Evolutionary conservation across 2,888 invertebrate genomes (phyloP), one percentile per base, ranked within the genome.

Genomic region (Lasioglossum oenotherae): DNA sequence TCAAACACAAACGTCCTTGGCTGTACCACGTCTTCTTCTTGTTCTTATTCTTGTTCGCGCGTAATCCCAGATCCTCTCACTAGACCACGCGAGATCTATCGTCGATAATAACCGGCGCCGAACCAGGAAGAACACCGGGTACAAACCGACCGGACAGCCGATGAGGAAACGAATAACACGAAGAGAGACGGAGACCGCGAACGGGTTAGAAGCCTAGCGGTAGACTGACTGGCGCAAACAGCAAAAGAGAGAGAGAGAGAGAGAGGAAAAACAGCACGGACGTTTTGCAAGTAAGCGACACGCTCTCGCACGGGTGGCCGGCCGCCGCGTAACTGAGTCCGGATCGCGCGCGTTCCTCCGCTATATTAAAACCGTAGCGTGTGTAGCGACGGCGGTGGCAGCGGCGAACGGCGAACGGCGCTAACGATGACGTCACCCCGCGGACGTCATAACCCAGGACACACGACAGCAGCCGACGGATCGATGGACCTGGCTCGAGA

Each of bases 341-440:
- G 93, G 92, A 93, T 92, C 92, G 93, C 93, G 93, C 92, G 92
- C 93, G 91, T 92, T 93, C 92, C 93, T 91, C 93, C 93, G 93
- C 94, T 94, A 94, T 94, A 94, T 94, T 94, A 94, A 94, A 94
- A 94, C 94, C 94, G 94, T 94, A 94, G 94, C 91, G 94, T 94
- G 94, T 94, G 94, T 94, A 94, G 93, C 91, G 92, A 80, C 92
- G 92, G 92, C 80, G 82, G 82, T 69, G 69, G 69, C 35, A 91
- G 91, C 91, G 92, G 71, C 75, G 84, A 78, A 81, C 90, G 92
- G 93, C 90, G 92, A 93, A 93, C 94, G 94, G 94, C 94, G 94
- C 94, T 93, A 91, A 91, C 90, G 84, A 89, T 93, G 93, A 93
- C 93, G 93, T 93, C 92, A 93, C 87, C 44, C 49, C 46, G 49